These are phyloP conservation scores for Ophraella communa DNA, from an alignment of 2,888 invertebrate genomes.

Conservation along the genomic window DNA sequence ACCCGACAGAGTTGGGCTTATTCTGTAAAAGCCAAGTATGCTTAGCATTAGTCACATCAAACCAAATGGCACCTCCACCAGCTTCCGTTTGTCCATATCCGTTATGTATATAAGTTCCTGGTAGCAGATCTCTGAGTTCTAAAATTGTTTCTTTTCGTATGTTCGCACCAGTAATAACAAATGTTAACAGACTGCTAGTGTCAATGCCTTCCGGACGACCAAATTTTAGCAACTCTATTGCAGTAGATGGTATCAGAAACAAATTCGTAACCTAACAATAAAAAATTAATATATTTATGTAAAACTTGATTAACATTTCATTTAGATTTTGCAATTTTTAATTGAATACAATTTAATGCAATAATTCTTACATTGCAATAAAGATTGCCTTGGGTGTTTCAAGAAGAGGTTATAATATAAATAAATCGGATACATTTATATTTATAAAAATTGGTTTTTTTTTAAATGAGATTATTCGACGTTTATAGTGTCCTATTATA, in stretches of 20 bases:
- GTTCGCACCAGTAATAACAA: slow-evolving; percentile 50
- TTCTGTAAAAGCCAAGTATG: slow-evolving; percentile 46
- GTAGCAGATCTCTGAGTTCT: slow-evolving; percentile 51
- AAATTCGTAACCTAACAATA: slow-evolving; percentile 44
- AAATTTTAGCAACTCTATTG: slow-evolving; percentile 45
- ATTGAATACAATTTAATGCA: too few relatives aligned
- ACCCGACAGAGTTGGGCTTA: slow-evolving; percentile 49
- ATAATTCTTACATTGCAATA: too few relatives aligned
- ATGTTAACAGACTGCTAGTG: slow-evolving; percentile 47
- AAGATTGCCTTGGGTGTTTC: too few relatives aligned
- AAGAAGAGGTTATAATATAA: too few relatives aligned
- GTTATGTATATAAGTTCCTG: slow-evolving; percentile 50
- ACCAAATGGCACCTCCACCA: slow-evolving; percentile 47
- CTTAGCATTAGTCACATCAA: slow-evolving; percentile 44
- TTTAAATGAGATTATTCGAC: too few relatives aligned
- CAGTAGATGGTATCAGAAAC: slow-evolving; percentile 48
- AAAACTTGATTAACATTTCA: background rate
- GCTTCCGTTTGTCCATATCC: slow-evolving; percentile 55
- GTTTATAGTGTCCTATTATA: too few relatives aligned
- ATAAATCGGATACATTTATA: too few relatives aligned
- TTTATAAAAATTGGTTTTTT: too few relatives aligned
- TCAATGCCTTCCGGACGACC: slow-evolving; percentile 52
- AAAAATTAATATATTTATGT: background rate
- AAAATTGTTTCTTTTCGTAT: slow-evolving; percentile 44
- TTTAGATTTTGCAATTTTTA: too few relatives aligned